Base-by-base conservation (phyloP, 2,113 vertebrate genomes). In the Ammospiza caudacuta region DNA sequence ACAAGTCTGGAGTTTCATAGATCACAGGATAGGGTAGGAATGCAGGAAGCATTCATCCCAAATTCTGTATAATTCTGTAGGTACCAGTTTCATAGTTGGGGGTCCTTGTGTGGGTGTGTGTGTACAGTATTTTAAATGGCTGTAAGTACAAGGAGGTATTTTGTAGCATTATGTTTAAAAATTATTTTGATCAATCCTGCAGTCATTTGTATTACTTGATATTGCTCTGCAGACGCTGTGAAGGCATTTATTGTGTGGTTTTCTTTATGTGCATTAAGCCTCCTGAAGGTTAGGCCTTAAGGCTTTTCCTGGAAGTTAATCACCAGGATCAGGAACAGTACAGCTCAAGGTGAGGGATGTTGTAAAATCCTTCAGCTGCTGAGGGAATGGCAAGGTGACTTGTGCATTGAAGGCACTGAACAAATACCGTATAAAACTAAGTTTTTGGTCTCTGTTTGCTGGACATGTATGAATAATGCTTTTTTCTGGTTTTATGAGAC, bases 281-380 rank as follows among this genome's bases (percentile, higher is more conserved):
- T 29, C 23, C 33, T 59, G 59, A 94, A 77, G 68, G 62, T 87
- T 64, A 82, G 54, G 39, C 67, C 35, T 63, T 66, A 14, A 67
- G 41, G 57, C 51, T 31, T 83, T 92, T 95, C 68, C 79, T 95
- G 90, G 73, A 89, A 92, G 59, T 55, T 90, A 84, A 80, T 87
- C 41, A 78, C 52, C 20, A 61, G 33, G 78, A 64, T 54, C 49
- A 81, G 83, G 59, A 95, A 91, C 51, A 83, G 27, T 46, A n/a
- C 58, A 88, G 62, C 69, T 87, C 87, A 92, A 91, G 74, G 86
- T 95, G 88, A 95, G 31, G 63, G 16, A 7, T 77, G 12, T 61
- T 13, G 7, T 66, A 31, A 95, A 95, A 83, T 66, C 80, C 37
- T 31, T 64, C 44, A 58, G 1, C 59, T 55, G 25, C 59, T 68